phyloP scores from a whole-genome alignment of 2,113 vertebrate species.

The Arenaria interpres region DNA sequence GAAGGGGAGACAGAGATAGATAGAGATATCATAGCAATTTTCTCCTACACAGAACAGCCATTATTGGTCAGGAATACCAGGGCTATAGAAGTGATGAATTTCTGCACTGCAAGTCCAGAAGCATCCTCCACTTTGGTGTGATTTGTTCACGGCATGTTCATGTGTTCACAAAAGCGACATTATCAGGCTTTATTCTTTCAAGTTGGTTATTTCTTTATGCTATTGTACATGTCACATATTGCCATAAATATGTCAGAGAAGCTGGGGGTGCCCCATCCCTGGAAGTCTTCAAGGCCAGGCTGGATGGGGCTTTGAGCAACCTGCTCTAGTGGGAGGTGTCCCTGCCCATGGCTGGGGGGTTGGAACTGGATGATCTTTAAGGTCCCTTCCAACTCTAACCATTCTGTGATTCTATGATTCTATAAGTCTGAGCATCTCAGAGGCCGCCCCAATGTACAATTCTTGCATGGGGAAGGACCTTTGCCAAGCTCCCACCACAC shows the following conservation, averaged over 20 bases:
- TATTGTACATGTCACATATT: not conserved
- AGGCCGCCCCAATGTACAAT: not conserved
- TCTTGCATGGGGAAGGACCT: not conserved
- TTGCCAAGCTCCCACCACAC: not conserved
- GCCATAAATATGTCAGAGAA: too few relatives aligned
- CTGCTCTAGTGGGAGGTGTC: too few relatives aligned
- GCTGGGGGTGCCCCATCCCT: too few relatives aligned
- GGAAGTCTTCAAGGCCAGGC: too few relatives aligned
- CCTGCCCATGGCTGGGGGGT: too few relatives aligned
- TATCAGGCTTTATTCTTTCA: not conserved
- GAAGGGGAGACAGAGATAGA: not conserved
- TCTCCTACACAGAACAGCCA: not conserved
- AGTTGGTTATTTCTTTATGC: not conserved
- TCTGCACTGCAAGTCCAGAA: not conserved
- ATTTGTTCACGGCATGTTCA: not conserved
- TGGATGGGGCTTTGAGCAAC: too few relatives aligned
- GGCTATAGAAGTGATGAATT: not conserved
- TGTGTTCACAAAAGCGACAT: not conserved
- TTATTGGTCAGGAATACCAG: not conserved
- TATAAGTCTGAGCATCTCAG: not conserved
- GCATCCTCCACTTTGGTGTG: not conserved
- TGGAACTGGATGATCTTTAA: too few relatives aligned
- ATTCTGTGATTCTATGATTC: too few relatives aligned
- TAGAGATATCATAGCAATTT: not conserved
- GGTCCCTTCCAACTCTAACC: too few relatives aligned